Evolutionary conservation across 2,888 invertebrate genomes (phyloP), one percentile per base, ranked within the genome.

Genomic region (Empis livida): DNA sequence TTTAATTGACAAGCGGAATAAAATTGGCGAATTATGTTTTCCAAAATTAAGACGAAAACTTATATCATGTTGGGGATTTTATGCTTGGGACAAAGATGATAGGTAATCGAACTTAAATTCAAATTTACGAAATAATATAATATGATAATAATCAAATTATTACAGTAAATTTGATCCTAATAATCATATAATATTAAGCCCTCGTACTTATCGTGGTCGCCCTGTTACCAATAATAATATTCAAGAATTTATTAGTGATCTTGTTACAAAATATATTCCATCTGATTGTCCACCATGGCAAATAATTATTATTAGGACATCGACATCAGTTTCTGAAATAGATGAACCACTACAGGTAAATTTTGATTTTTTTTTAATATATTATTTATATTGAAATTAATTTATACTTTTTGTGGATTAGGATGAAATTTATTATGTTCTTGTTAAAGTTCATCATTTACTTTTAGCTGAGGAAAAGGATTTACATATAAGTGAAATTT

Each of bases 251-350:
- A 78, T 87, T 43, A 86, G 84, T 58, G 84, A 86, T 47, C 74
- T 84, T 49, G 78, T 85, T 23, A 80, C 83, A 4, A 87, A 86
- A 68, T 84, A 83, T 61, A 76, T 89, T 47, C 79, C 84, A 8
- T 70, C 71, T 2, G 79, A 80, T 46, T 72, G 79, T 48, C 80
- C 89, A 0, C 87, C 87, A 13, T 89, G 89, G 89, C 88, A 89
- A 61, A 78, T 87, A 46, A 78, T 81, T 37, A 73, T 87, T 2
- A 82, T 88, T 56, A 83, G 84, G 1, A 58, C 61, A 13, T 43
- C 56, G n/a, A 45, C 35, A 10, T 39, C 53, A 30, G 32, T 35
- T 35, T 13, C n/a, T n/a, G 48, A 41, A n/a, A 35, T 13, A 2
- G 37, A 15, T 14, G 49, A 44, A 15, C 30, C 44, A 17, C 20